Percentiles rank a stretch among this genome's conserved stretches.
These are phyloP conservation scores for Caenorhabditis becei DNA, from an alignment of 2,888 invertebrate species.

Conservation along the genomic window DNA sequence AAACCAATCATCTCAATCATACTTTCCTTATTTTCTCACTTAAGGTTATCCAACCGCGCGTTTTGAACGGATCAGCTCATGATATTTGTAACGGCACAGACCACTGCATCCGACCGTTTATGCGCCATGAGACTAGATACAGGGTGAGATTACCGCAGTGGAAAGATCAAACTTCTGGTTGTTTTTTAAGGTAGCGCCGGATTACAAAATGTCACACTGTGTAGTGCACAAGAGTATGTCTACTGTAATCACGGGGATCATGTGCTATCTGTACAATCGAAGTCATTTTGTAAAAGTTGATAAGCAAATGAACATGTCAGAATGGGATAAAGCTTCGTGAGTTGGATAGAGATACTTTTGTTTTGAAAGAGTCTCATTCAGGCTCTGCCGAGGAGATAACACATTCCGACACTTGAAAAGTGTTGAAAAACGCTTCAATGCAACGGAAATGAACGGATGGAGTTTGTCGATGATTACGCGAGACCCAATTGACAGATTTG, in stretches of 20 bases:
- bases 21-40: slow-evolving; percentile 11
- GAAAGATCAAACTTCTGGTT: slow-evolving; percentile 11
- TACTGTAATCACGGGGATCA: slow-evolving; percentile 74
- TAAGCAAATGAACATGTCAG: slow-evolving; percentile 51
- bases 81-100: slow-evolving; percentile 65
- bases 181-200: slow-evolving; percentile 63
- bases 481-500: slow-evolving; percentile 77
- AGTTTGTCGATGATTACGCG: slow-evolving; percentile 72
- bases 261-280: slow-evolving; percentile 73
- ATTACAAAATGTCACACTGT: slow-evolving; percentile 73
- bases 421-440: slow-evolving; percentile 55
- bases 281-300: slow-evolving; percentile 49
- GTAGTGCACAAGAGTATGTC: slow-evolving; percentile 78
- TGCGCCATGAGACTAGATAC: slow-evolving; percentile 68
- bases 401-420: slow-evolving; percentile 57
- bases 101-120: slow-evolving; percentile 64
- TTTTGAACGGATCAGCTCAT: slow-evolving; percentile 50
- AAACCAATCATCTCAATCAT: neutral
- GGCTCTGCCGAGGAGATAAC: slow-evolving; percentile 72
- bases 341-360: slow-evolving; percentile 1
- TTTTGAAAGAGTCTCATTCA: slow-evolving; percentile 32
- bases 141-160: slow-evolving; percentile 52
- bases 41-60: slow-evolving; percentile 62
- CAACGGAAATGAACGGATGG: slow-evolving; percentile 56
- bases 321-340: slow-evolving; percentile 61